Evolutionary conservation across 2,113 vertebrate genomes (phyloP).

Genomic region (Callopanchax toddi): DNA sequence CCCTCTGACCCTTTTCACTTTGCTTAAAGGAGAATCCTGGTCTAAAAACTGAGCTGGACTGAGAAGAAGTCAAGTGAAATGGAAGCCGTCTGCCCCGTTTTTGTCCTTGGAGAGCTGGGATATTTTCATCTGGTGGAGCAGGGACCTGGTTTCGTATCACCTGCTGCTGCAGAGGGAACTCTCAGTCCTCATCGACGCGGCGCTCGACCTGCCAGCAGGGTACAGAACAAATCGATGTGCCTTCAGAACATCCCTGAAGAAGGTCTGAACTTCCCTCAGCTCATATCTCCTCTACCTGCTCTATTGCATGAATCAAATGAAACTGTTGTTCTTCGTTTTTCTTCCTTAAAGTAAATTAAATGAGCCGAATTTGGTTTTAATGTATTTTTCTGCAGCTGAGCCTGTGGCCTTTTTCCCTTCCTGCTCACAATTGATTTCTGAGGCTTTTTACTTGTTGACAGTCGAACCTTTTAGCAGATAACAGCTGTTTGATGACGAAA

Average conservation of each 20-base stretch:
- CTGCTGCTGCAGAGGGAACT: slow-evolving; percentile 24
- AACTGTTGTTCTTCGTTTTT: too few species aligned
- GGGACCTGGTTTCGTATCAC: slow-evolving; percentile 33
- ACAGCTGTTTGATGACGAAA: slow-evolving; percentile 20
- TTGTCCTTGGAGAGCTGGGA: slow-evolving; percentile 18
- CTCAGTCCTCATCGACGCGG: slow-evolving; percentile 49
- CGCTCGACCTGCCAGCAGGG: slow-evolving; percentile 37
- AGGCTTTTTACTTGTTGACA: slow-evolving; percentile 7
- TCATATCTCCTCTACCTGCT: not conserved
- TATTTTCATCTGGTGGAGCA: slow-evolving; percentile 23
- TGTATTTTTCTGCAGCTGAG: not conserved
- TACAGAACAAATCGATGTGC: slow-evolving; percentile 54
- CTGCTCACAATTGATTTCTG: slow-evolving; percentile 3
- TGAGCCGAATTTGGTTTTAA: too few species aligned
- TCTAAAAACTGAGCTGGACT: slow-evolving; percentile 3
- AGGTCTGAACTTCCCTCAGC: slow-evolving; percentile 1
- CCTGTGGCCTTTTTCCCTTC: not conserved
- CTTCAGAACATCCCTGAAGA: slow-evolving; percentile 49
- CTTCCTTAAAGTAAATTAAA: too few species aligned
- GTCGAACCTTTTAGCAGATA: slow-evolving; percentile 9
- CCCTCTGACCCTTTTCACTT: slow-evolving; percentile 4
- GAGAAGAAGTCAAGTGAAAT: slow-evolving; percentile 6
- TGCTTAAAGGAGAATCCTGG: slow-evolving; percentile 6
- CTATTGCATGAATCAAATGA: not conserved
- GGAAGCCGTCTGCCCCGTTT: slow-evolving; percentile 23